These are phyloP conservation scores for Rhincodon typus DNA, from an alignment of 2,797 vertebrate species.

Conservation along the genomic window DNA sequence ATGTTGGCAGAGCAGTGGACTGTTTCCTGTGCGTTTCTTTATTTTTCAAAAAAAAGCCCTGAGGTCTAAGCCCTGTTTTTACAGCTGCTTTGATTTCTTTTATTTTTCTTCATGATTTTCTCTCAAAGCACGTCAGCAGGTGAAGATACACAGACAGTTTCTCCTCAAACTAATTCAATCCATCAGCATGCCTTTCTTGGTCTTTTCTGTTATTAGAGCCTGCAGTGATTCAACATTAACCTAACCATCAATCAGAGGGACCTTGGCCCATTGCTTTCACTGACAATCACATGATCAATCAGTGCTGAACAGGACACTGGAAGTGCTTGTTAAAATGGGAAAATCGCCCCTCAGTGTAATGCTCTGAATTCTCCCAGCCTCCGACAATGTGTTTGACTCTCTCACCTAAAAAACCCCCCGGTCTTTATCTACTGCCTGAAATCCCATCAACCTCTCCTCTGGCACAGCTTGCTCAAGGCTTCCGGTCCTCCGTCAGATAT, in stretches of 20 bases:
- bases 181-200: slow-evolving; percentile 19
- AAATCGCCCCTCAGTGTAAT: background rate
- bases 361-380: background rate
- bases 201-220: background rate
- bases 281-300: background rate
- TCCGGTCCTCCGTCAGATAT: background rate
- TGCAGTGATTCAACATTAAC: background rate
- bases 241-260: background rate
- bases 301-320: background rate
- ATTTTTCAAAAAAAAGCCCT: background rate
- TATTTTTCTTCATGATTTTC: slow-evolving; percentile 29
- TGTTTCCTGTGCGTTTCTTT: background rate
- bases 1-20: background rate
- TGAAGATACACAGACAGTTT: slow-evolving; percentile 32
- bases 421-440: background rate
- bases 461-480: background rate
- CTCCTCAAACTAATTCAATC: slow-evolving; percentile 16
- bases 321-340: background rate
- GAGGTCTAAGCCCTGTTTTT: slow-evolving; percentile 30
- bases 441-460: background rate
- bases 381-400: background rate
- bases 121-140: slow-evolving; percentile 33
- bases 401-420: background rate
- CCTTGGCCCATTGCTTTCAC: background rate
- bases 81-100: slow-evolving; percentile 36